Evolutionary conservation across 2,113 vertebrate genomes (phyloP).

Genomic region (Isurus oxyrinchus): DNA sequence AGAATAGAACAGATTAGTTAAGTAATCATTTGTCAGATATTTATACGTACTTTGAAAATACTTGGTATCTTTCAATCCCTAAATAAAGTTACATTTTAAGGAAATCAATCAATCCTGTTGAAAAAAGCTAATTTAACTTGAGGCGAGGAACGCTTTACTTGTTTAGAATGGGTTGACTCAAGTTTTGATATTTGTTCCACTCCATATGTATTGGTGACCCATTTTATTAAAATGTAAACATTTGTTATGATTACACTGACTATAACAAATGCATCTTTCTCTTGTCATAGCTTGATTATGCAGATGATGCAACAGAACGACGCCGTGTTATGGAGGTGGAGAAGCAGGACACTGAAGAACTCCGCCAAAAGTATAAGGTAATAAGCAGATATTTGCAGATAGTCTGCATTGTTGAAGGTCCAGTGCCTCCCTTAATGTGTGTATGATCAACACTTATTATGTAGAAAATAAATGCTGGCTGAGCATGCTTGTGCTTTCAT

Average conservation of each 20-base stretch:
- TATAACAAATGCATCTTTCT: slow-evolving; percentile 40
- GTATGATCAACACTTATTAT: neutral
- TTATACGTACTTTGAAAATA: neutral
- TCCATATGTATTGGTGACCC: neutral
- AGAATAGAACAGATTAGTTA: neutral
- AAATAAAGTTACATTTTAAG: neutral
- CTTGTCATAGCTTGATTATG: slow-evolving; percentile 78
- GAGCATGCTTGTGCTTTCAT: neutral
- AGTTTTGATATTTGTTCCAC: neutral
- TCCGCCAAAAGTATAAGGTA: slow-evolving; percentile 97
- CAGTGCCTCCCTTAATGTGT: neutral
- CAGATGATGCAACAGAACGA: slow-evolving; percentile 95
- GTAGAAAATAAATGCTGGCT: neutral
- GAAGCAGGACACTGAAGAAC: slow-evolving; percentile 95
- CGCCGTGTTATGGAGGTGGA: slow-evolving; percentile 92
- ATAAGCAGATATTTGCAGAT: neutral
- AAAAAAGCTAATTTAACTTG: neutral
- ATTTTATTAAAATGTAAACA: neutral
- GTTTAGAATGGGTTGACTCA: neutral
- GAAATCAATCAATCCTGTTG: neutral
- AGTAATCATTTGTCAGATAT: neutral
- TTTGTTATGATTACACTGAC: neutral
- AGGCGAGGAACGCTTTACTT: neutral
- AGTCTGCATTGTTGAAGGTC: neutral
- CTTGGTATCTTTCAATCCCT: neutral